Base-by-base conservation (phyloP, 2,113 vertebrate genomes). In the Callochromis pleurospilus region DNA sequence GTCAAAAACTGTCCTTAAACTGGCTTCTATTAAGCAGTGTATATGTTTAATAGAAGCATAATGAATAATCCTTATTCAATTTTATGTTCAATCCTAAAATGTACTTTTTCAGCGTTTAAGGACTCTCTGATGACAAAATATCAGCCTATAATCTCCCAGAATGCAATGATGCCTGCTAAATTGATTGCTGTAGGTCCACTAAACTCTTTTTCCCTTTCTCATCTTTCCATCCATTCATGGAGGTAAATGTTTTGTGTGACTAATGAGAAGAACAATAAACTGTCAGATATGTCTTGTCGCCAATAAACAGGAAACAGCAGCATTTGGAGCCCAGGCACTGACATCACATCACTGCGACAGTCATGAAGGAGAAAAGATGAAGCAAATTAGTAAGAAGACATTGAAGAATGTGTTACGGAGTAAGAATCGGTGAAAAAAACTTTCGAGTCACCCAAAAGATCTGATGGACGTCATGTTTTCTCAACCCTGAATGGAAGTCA, bases 401-500 rank as follows among this genome's bases (percentile, higher is more conserved):
- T 26, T 6, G 12, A 85, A 79, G 49, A 40, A 79, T 21, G 26
- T 24, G 77, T 70, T 62, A 62, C 5, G 17, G 58, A 49, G 33
- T 55, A 38, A 47, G 42, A 10, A n/a, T 82, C 45, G 3, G 45
- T 77, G 15, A 51, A 51, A 51, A 33, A 36, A 77, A 81, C 62
- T 45, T 62, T 49, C 1, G 4, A 83, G 14, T 60, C 24, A 26
- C 9, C 36, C 47, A 65, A 12, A 51, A 31, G 17, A 77, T n/a
- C 45, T 9, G 75, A 83, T 65, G 56, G 24, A 82, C 42, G 26
- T 79, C 47, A 17, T 38, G 53, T 80, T 79, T 73, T 86, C 55
- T 88, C 10, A 60, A 31, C 54, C 10, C 14, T 68, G 49, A 90
- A 82, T 79, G 53, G 84, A 90, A 89, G 89, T 85, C 58, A 62